phyloP scores from a whole-genome alignment of 1,140 invertebrate species.

The Zaprionus kolodkinae region DNA sequence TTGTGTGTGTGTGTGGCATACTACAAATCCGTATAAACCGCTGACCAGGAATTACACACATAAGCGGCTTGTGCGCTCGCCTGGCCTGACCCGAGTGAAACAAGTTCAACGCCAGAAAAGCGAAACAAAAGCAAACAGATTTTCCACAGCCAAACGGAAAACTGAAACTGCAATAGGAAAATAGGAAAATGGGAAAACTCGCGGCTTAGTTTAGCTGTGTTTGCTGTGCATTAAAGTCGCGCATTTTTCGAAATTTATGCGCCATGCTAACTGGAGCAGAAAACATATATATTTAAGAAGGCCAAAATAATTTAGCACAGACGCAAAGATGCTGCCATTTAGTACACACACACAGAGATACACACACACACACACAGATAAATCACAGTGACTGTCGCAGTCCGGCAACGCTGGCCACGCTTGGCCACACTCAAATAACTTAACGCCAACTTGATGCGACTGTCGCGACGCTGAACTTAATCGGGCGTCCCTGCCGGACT shows the following conservation, averaged over 20 bases:
- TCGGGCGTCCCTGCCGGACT: constrained; percentile 41
- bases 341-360: constrained; percentile 22
- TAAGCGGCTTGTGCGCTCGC: constrained; percentile 63
- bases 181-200: neutral
- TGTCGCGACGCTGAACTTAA: constrained; percentile 59
- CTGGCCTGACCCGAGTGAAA: constrained; percentile 23
- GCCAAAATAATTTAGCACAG: constrained; percentile 44
- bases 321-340: constrained; percentile 31
- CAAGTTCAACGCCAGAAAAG: constrained; percentile 17
- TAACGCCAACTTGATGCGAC: constrained; percentile 70
- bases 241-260: constrained; percentile 65
- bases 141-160: neutral
- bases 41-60: constrained; percentile 60
- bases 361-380: constrained; percentile 26
- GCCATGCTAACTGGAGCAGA: constrained; percentile 42
- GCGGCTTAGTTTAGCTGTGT: constrained; percentile 12
- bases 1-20: constrained; percentile 26
- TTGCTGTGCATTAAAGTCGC: constrained; percentile 38
- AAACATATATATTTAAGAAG: constrained; percentile 41
- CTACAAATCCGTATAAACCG: constrained; percentile 62
- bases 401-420: constrained; percentile 23
- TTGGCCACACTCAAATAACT: constrained; percentile 73
- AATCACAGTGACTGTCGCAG: constrained; percentile 44
- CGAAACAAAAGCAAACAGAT: constrained; percentile 11
- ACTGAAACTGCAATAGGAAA: constrained; percentile 22